Evolutionary conservation across 2,113 vertebrate species (phyloP).

Genomic region (human (Homo sapiens)): GRCh38 chr15:36482501-36483000

Average conservation of each 20-base stretch:
- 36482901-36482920: conserved; percentile 32
- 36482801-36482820: not conserved
- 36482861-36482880: not conserved
- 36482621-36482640: not conserved
- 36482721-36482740: not conserved
- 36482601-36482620: not conserved
- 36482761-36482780: not conserved
- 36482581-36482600: not conserved
- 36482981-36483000: not conserved
- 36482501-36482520: not conserved
- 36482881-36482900: not conserved
- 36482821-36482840: not conserved
- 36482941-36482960: not conserved
- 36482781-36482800: not conserved
- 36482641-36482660: not conserved
- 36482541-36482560: not conserved
- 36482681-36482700: not conserved
- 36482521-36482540: not conserved
- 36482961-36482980: not conserved
- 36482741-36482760: not conserved
- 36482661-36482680: not conserved
- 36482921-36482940: not conserved
- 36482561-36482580: not conserved
- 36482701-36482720: not conserved
- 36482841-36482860: not conserved